phyloP scores from a whole-genome alignment of 30 jellyfish, hydroid and myxozoan species.

The Hydractinia echinata region DNA sequence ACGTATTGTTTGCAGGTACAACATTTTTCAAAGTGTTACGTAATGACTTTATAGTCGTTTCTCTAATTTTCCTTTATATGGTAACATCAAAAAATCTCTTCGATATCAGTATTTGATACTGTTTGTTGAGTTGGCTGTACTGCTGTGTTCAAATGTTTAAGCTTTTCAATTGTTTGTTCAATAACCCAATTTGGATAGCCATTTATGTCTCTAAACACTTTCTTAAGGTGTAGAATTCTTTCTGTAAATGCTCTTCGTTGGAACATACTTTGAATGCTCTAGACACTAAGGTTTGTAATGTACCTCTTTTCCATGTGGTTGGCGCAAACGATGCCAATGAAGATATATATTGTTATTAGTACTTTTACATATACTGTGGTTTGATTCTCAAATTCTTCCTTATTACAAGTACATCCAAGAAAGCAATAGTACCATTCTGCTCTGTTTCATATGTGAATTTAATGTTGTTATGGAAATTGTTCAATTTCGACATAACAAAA shows the following conservation, averaged over 20 bases:
- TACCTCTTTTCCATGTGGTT: constrained; percentile 27
- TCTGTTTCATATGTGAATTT: no score
- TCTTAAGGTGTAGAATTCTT: constrained; percentile 18
- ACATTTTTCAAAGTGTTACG: no score
- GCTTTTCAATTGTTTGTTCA: constrained; percentile 7
- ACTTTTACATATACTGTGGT: no score
- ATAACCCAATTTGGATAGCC: constrained; percentile 28
- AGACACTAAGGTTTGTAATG: constrained; percentile 25
- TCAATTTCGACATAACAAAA: no score
- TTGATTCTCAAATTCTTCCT: no score
- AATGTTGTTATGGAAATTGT: no score
- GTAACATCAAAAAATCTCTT: not conserved
- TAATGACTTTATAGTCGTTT: no score
- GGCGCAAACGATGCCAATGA: constrained; percentile 31
- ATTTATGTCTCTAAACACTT: constrained; percentile 14
- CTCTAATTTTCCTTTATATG: no score
- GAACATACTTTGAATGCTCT: constrained; percentile 33
- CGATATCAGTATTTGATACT: not conserved
- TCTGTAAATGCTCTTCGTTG: constrained; percentile 23
- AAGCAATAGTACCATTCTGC: no score
- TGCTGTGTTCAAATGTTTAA: not conserved
- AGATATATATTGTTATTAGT: no score
- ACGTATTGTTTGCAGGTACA: not conserved
- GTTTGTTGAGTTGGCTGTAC: no score
- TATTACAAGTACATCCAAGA: no score